Conservation (phyloP, 2,888 invertebrate species). For the Lamproptera curius region DNA sequence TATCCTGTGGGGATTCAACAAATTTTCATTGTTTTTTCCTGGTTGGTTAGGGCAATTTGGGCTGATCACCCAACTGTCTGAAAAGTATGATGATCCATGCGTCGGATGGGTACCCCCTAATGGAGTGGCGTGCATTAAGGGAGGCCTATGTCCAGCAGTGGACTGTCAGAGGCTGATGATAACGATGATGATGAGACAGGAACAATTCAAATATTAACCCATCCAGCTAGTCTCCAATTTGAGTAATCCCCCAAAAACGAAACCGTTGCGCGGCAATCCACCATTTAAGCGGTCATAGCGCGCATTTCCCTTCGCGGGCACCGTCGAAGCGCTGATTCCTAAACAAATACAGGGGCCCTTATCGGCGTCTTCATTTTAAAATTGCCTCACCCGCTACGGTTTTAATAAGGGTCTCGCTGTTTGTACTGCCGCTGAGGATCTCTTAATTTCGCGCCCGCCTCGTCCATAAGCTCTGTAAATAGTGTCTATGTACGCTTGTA, state of each 20-base stretch:
- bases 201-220: no score
- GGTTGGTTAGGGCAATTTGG: no score
- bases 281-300: constrained; percentile 2
- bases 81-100: no score
- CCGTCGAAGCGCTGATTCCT: constrained; percentile 32
- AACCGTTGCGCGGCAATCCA: background rate
- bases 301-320: background rate
- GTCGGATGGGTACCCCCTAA: no score
- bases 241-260: background rate
- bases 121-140: no score
- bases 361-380: constrained; percentile 60
- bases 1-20: no score
- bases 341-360: constrained; percentile 43
- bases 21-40: no score
- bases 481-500: constrained; percentile 41
- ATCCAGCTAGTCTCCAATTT: no score
- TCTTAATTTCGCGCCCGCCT: constrained; percentile 65
- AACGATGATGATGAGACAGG: no score
- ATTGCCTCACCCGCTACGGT: constrained; percentile 34
- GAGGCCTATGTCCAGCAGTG: no score
- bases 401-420: constrained; percentile 66
- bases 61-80: no score
- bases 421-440: constrained; percentile 55
- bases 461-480: constrained; percentile 49
- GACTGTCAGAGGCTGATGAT: no score